Evolutionary conservation across 2,888 invertebrate species (phyloP).

Genomic region (Latrodectus elegans): DNA sequence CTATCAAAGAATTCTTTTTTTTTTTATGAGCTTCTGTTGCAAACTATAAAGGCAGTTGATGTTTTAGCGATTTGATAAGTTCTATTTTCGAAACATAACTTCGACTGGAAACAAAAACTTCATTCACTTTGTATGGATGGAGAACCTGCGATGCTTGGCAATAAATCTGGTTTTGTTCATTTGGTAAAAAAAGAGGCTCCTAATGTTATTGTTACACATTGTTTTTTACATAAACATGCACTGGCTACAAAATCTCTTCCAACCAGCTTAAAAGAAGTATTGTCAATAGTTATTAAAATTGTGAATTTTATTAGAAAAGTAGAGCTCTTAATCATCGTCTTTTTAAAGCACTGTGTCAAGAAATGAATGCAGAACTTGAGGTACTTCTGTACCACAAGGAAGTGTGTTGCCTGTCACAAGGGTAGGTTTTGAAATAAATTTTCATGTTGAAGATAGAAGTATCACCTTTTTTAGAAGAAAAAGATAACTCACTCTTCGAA

Average conservation of each 20-base stretch:
- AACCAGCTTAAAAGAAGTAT: constrained; percentile 56
- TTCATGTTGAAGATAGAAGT: constrained; percentile 47
- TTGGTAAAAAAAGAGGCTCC: no score
- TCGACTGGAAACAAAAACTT: no score
- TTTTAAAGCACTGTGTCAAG: constrained; percentile 54
- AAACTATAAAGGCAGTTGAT: no score
- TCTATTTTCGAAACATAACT: no score
- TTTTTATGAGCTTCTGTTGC: no score
- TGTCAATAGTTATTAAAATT: constrained; percentile 57
- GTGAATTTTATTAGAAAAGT: constrained; percentile 59
- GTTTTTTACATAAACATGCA: constrained; percentile 44
- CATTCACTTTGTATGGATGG: no score
- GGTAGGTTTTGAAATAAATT: constrained; percentile 51
- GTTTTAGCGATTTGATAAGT: no score
- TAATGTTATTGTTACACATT: no score
- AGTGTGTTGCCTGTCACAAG: constrained; percentile 45
- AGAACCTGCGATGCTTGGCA: no score
- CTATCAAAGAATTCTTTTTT: no score
- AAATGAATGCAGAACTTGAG: constrained; percentile 51
- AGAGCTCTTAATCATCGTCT: constrained; percentile 58
- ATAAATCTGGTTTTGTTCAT: no score
- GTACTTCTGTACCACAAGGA: constrained; percentile 53
- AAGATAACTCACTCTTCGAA: constrained; percentile 59
- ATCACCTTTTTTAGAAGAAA: constrained; percentile 55
- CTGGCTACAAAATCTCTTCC: constrained; percentile 54